These are phyloP conservation scores for Siniperca undulata DNA, from an alignment of 2,797 vertebrate species.

Conservation along the genomic window DNA sequence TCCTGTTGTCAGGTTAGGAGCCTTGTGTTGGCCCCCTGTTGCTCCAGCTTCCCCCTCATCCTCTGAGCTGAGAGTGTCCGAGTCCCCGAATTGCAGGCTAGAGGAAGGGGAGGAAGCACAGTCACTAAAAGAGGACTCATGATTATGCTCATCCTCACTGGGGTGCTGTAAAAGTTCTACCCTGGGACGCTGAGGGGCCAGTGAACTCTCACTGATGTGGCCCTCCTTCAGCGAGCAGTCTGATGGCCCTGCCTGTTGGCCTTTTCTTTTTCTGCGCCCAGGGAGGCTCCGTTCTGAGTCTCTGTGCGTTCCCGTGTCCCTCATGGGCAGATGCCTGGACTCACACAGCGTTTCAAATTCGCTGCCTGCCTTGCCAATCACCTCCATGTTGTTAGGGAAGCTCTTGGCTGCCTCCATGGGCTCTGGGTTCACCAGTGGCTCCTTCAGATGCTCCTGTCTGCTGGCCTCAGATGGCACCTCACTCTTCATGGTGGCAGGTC, in stretches of 20 bases:
- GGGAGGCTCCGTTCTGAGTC: conserved; percentile 91
- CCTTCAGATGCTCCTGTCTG: conserved; percentile 96
- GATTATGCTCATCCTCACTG: conserved; percentile 92
- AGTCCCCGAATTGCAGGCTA: conserved; percentile 96
- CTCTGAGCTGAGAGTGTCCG: conserved; percentile 97
- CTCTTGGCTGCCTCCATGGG: conserved; percentile 92
- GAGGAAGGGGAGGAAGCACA: conserved; percentile 97
- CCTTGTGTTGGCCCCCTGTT: conserved; percentile 81
- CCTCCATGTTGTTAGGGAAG: conserved; percentile 93
- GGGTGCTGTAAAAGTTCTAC: conserved; percentile 88
- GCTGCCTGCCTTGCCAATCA: conserved; percentile 95
- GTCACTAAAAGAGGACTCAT: conserved; percentile 97
- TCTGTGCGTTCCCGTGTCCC: conserved; percentile 87
- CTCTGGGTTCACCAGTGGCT: conserved; percentile 94
- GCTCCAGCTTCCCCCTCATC: conserved; percentile 88
- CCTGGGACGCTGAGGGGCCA: conserved; percentile 84
- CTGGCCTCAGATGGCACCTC: conserved; percentile 94
- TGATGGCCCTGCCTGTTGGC: conserved; percentile 97
- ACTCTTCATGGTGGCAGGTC: conserved; percentile 97
- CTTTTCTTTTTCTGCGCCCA: conserved; percentile 95
- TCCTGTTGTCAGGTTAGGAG: conserved; percentile 75
- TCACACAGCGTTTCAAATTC: conserved; percentile 95
- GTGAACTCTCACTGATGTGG: conserved; percentile 81
- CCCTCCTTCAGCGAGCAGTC: conserved; percentile 93
- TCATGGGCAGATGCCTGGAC: conserved; percentile 90